Base-by-base conservation (phyloP, 2,888 invertebrate species). In the Drosophila kuntzei region DNA sequence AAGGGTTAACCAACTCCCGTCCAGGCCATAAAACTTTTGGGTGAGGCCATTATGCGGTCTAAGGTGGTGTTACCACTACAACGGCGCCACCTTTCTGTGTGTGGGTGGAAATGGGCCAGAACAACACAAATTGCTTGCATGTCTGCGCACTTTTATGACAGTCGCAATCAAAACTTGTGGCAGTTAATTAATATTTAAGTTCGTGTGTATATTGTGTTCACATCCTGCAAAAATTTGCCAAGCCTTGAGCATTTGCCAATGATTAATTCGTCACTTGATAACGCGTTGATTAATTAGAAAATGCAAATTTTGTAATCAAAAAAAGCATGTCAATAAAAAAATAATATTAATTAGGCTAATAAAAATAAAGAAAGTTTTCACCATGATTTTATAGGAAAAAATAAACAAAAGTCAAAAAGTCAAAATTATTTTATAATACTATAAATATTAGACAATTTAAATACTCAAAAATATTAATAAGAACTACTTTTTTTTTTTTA, bases 1-100 rank as follows among this genome's bases (percentile, higher is more conserved):
- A 83, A 79, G 84, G 86, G 85, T 86, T 85, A 86, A 82, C 79
- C 82, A 84, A 80, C 76, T 84, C 68, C 61, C 66, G 51, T 67
- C 68, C 72, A 66, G 77, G 80, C 83, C 61, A 82, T 82, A 77
- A 80, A 81, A 81, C 74, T 74, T 74, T 72, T 74, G 84, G 84
- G 86, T 67, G 79, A 72, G 84, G 84, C 67, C 57, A 57, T 46
- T 27, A 44, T 57, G 46, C 57, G 29, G 43, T 59, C 46, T 60
- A 34, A 55, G 54, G 54, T 25, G 43, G 18, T n/a, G n/a, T 16
- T 37, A 16, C 29, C 7, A 7, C 14, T 16, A 16, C 32, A 12
- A 14, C 27, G 20, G 16, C 37, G 18, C 27, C 32, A 41, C 39
- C 49, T 58, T 32, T 39, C 16, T 54, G n/a, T 39, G 11, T 36